Base-by-base conservation (phyloP, 2,888 invertebrate species). In the Drosophila melanosoma region DNA sequence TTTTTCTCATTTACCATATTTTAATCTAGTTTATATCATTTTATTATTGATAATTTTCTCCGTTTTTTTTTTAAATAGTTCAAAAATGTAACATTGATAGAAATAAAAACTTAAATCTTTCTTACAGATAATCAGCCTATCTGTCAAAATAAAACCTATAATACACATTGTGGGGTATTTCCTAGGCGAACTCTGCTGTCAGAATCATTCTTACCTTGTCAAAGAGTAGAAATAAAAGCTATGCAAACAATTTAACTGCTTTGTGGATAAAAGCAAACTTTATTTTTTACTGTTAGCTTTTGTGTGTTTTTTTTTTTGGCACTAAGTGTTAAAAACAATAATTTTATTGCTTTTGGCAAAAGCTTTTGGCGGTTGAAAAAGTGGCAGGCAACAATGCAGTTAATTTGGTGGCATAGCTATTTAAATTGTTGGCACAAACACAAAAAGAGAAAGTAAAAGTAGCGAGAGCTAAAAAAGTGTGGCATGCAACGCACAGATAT, bases 331-430 rank as follows among this genome's bases (percentile, higher is more conserved):
- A 52, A 35, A 68, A 69, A 72, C 68, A 79, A 67, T 68, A 64
- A 72, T 51, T 69, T 58, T 62, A 56, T 74, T 74, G 63, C 38
- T 12, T 53, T 45, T 51, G 53, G 45, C 64, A 42, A 53, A 65
- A 42, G 61, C 49, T 58, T 62, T 59, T 57, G 38, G 60, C 17
- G 63, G 45, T 49, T 54, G 53, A 66, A 70, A 66, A 63, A 23
- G n/a, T 20, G n/a, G 35, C 26, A 56, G 68, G 36, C 42, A 49
- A 45, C 57, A 64, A 72, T 69, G 26, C 69, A 73, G 76, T 83
- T 88, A 86, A 85, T 86, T 79, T 87, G 63, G 70, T 65, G 48
- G 74, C 69, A 58, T 38, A 63, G 64, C 45, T 54, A 68, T 74
- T 74, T 66, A 42, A 81, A 69, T 70, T 51, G 82, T 76, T 65